Conservation (phyloP, 2,888 invertebrate genomes). For the Harpalus rufipes region DNA sequence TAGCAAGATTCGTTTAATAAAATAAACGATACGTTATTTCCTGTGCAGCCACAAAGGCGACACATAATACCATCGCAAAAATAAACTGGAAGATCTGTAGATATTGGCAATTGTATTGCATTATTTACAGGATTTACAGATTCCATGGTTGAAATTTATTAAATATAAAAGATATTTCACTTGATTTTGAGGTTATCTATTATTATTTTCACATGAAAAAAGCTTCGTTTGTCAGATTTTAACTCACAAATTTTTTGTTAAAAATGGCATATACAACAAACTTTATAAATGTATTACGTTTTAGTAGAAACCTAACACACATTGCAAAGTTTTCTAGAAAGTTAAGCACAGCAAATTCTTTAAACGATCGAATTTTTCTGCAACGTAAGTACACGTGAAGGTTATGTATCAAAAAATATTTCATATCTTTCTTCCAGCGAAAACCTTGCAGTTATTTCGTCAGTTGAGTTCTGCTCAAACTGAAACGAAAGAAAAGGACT, state of each 20-base stretch:
- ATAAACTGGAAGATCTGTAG: conserved; percentile 35
- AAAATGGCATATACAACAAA: conserved; percentile 57
- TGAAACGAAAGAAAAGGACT: conserved; percentile 76
- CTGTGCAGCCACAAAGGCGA: conserved; percentile 47
- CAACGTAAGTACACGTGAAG: conserved; percentile 53
- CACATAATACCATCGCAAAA: conserved; percentile 46
- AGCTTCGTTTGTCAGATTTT: background rate
- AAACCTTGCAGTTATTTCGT: conserved; percentile 48
- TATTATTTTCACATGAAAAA: background rate
- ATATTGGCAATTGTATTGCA: background rate
- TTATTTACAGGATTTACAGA: conserved; percentile 10
- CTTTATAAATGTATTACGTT: conserved; percentile 34
- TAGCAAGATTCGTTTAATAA: conserved; percentile 6
- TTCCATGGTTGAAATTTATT: background rate
- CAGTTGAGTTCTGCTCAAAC: conserved; percentile 71
- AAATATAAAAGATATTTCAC: background rate
- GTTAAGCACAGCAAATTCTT: conserved; percentile 22
- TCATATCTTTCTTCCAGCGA: conserved; percentile 44
- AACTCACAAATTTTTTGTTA: background rate
- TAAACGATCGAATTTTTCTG: conserved; percentile 26
- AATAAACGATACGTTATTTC: conserved; percentile 27
- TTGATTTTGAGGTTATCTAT: conserved; percentile 1
- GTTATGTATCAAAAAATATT: conserved; percentile 37
- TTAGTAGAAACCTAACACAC: conserved; percentile 50
- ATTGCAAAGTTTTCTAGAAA: conserved; percentile 32